Evolutionary conservation across 92 coral and sea anemone species (phyloP), one percentile per base, ranked within the genome.

Genomic region (Porites rus): DNA sequence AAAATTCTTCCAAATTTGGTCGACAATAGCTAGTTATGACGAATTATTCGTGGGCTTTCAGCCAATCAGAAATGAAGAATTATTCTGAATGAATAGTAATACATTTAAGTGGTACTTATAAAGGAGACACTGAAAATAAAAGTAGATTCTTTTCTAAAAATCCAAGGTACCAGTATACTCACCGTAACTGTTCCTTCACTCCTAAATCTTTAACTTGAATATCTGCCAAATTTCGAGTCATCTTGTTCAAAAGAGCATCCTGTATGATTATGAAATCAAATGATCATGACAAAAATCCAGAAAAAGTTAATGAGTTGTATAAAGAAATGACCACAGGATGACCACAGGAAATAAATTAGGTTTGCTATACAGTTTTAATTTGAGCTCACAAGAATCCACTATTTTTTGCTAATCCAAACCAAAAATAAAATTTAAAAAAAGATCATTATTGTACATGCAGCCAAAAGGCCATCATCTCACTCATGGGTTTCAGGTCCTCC

Each of bases 241-340:
- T 94, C 82, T 97, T 97, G 80, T 97, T 97, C 3, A 97, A 90
- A 7, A 94, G 82, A 19, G 98, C 96, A 88, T 97, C 99, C 99
- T 97, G 7, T 38, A 38, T 38, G 69, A 9, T 13, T 54, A 60
- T 31, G 56, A 69, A 68, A n/a, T 38, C 59, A 51, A 54, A 81
- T 14, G 18, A 31, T 21, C 51, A 10, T 20, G 74, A 25, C 6
- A 21, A 38, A 69, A 21, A 28, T 21, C 13, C 13, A 16, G 13
- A 72, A 72, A 46, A 50, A 51, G n/a, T 13, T 1, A 14, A 58
- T 10, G 59, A 56, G 13, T 10, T 10, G 10, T 16, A 4, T 38
- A 38, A 38, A 38, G 46, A 4, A 38, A 38, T 38, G 46, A 38
- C 46, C 46, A 38, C 61, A 12, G 17, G 61, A 38, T 38, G 46